Evolutionary conservation across 2,888 invertebrate genomes (phyloP).

Genomic region (Synanthedon myopaeformis): DNA sequence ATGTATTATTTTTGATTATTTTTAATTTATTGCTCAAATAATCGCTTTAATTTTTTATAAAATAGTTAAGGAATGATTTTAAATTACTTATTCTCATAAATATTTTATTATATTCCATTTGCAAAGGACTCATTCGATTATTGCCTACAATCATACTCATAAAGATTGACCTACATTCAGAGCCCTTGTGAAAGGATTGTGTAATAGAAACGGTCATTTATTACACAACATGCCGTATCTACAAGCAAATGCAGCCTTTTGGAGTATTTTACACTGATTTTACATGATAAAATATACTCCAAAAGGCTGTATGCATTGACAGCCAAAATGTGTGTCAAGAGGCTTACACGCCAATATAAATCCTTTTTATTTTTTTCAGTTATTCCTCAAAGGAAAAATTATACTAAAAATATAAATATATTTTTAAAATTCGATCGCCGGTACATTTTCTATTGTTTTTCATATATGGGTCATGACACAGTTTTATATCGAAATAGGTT

Average conservation of each 20-base stretch:
- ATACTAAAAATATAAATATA: neutral
- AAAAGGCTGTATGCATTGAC: neutral
- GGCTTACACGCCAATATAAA: neutral
- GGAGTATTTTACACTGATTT: conserved; percentile 43
- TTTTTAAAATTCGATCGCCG: neutral
- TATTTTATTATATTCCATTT: neutral
- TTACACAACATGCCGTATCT: conserved; percentile 65
- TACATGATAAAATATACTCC: conserved; percentile 9
- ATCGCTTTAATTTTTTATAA: neutral
- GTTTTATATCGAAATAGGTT: conserved; percentile 51
- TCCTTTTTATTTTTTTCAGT: neutral
- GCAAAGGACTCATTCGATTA: conserved; percentile 1
- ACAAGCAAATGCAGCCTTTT: conserved; percentile 59
- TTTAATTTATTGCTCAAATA: neutral
- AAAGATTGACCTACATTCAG: conserved; percentile 68
- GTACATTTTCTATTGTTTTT: conserved; percentile 6
- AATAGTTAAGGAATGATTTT: neutral
- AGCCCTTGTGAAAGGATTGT: conserved; percentile 72
- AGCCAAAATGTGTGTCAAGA: neutral
- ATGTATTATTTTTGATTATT: neutral
- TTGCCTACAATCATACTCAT: conserved; percentile 42
- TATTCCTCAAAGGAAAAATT: conserved; percentile 1
- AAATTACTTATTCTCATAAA: neutral
- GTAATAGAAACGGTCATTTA: conserved; percentile 71
- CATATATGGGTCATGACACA: conserved; percentile 54